These are phyloP conservation scores for Bilobella aurantiaca DNA, from an alignment of 1,140 invertebrate species.

Conservation along the genomic window DNA sequence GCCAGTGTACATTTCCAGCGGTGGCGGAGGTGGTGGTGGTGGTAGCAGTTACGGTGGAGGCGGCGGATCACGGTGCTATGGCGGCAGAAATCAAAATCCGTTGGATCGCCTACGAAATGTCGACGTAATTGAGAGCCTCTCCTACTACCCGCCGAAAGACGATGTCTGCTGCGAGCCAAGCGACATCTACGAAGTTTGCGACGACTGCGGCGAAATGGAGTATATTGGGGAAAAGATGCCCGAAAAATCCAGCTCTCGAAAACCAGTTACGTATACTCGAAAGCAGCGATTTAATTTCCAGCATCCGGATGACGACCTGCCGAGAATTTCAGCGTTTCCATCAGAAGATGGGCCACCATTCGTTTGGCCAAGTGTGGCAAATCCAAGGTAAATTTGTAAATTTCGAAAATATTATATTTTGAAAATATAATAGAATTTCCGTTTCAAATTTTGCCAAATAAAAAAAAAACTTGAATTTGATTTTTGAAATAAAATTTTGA, in stretches of 20 bases:
- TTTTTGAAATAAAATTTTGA: too few species aligned
- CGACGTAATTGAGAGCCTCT: background rate
- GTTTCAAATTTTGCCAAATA: background rate
- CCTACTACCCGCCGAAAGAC: background rate
- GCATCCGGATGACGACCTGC: background rate
- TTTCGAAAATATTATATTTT: background rate
- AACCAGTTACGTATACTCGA: background rate
- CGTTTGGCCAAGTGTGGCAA: slow-evolving; percentile 2
- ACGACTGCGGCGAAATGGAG: background rate
- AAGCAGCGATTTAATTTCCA: slow-evolving; percentile 1
- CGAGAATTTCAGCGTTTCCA: background rate
- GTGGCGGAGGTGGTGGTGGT: background rate
- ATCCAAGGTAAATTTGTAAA: slow-evolving; percentile 1
- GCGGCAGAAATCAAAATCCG: background rate
- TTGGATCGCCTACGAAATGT: background rate
- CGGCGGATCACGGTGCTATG: background rate
- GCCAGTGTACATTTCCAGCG: background rate
- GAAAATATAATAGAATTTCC: background rate
- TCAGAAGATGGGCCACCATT: background rate
- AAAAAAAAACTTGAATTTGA: too few species aligned
- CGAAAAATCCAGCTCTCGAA: background rate
- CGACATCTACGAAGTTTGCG: background rate
- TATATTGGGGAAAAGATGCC: background rate
- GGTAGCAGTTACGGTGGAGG: background rate
- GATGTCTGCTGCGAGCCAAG: background rate